Evolutionary conservation across 2,113 vertebrate genomes (phyloP).

Genomic region (Hemibagrus wyckioides): DNA sequence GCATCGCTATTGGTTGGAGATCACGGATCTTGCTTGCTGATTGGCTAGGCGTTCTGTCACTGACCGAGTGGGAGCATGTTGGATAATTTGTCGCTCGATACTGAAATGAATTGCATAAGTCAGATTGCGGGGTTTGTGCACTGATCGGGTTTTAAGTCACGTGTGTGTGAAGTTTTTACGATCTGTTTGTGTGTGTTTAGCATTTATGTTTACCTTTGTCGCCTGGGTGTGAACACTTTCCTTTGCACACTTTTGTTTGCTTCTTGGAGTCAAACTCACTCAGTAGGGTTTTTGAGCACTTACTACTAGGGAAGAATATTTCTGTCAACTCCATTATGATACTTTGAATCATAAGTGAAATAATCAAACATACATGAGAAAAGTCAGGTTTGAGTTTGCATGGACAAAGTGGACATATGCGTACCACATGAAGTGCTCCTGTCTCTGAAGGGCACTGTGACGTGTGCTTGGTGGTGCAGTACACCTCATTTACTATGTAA

Average conservation of each 20-base stretch:
- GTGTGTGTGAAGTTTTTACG: neutral
- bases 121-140: neutral
- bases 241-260: neutral
- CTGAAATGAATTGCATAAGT: neutral
- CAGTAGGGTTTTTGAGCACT: neutral
- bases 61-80: slow-evolving; percentile 46
- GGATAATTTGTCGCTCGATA: neutral
- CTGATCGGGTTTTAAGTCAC: neutral
- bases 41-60: slow-evolving; percentile 59
- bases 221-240: neutral
- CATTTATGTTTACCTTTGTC: neutral
- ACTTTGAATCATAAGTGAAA: neutral
- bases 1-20: slow-evolving; percentile 49
- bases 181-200: neutral
- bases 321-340: neutral
- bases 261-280: neutral
- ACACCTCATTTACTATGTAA: neutral
- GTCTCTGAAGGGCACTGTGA: no score
- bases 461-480: neutral
- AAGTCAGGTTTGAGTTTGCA: neutral
- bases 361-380: neutral
- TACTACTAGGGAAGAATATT: neutral
- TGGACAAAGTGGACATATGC: neutral
- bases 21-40: slow-evolving; percentile 11
- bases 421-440: neutral